These are phyloP conservation scores for Machaerirhynchus nigripectus DNA, from an alignment of 2,113 vertebrate species.

Conservation along the genomic window DNA sequence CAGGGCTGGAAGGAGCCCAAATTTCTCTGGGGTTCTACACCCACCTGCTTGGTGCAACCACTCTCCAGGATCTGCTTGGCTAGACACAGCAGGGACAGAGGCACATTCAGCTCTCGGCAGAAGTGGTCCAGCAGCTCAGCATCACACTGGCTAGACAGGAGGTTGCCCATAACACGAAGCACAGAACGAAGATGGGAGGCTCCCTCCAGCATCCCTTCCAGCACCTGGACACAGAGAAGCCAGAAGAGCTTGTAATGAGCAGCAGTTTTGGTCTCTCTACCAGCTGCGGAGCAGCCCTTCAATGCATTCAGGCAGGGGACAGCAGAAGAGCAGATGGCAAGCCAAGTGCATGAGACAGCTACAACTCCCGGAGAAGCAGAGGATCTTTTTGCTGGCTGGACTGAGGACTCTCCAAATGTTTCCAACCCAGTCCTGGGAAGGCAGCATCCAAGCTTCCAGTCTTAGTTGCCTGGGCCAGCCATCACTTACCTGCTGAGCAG, in stretches of 20 bases:
- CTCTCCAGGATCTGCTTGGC: slow-evolving; percentile 73
- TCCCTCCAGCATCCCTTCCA: slow-evolving; percentile 73
- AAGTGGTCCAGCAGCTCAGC: slow-evolving; percentile 60
- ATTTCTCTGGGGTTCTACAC: not conserved
- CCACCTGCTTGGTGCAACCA: slow-evolving; percentile 73
- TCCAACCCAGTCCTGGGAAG: not conserved
- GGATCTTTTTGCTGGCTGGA: not conserved
- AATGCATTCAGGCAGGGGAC: not conserved
- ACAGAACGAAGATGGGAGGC: slow-evolving; percentile 69
- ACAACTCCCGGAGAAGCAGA: not conserved
- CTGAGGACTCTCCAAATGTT: not conserved
- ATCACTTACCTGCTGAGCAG: slow-evolving; percentile 78
- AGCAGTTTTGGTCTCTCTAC: not conserved
- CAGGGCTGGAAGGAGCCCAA: not conserved
- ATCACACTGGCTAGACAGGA: slow-evolving; percentile 74
- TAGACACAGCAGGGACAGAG: slow-evolving; percentile 75
- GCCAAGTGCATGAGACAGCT: not conserved
- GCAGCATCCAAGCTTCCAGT: not conserved
- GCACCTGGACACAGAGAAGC: slow-evolving; percentile 68
- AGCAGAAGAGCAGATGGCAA: not conserved
- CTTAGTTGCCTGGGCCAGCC: not conserved
- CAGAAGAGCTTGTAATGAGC: not conserved
- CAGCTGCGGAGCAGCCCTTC: not conserved
- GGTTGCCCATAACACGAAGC: slow-evolving; percentile 77
- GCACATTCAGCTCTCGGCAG: slow-evolving; percentile 74